phyloP scores from a whole-genome alignment of 2,113 vertebrate genomes.

The Dolichotis patagonum region DNA sequence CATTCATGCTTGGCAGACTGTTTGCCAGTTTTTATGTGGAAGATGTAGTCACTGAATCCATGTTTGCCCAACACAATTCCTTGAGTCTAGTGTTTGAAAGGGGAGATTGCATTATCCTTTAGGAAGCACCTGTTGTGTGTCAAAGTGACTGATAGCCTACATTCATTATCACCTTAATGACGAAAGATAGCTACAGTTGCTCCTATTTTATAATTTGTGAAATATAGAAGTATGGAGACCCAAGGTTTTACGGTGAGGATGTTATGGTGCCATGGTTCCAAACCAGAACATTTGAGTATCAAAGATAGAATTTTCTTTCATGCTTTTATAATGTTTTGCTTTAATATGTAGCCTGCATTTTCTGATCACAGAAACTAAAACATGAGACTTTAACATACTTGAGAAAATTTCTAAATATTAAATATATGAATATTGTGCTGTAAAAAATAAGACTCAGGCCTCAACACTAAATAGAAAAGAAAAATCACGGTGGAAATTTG shows the following conservation, averaged over 20 bases:
- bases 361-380: neutral
- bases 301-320: neutral
- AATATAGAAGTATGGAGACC: neutral
- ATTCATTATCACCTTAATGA: neutral
- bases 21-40: neutral
- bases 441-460: neutral
- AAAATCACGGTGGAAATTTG: neutral
- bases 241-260: neutral
- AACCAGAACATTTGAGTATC: neutral
- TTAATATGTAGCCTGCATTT: neutral
- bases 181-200: neutral
- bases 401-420: constrained; percentile 20
- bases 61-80: constrained; percentile 1
- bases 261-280: neutral
- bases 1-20: neutral
- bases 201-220: constrained; percentile 15
- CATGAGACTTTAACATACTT: neutral
- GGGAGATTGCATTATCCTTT: neutral
- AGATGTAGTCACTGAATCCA: neutral
- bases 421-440: neutral
- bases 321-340: neutral
- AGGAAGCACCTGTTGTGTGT: neutral
- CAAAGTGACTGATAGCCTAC: neutral
- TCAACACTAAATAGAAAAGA: neutral
- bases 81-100: neutral